Evolutionary conservation across 2,888 invertebrate genomes (phyloP).

Genomic region (Lasioglossum malachurum): DNA sequence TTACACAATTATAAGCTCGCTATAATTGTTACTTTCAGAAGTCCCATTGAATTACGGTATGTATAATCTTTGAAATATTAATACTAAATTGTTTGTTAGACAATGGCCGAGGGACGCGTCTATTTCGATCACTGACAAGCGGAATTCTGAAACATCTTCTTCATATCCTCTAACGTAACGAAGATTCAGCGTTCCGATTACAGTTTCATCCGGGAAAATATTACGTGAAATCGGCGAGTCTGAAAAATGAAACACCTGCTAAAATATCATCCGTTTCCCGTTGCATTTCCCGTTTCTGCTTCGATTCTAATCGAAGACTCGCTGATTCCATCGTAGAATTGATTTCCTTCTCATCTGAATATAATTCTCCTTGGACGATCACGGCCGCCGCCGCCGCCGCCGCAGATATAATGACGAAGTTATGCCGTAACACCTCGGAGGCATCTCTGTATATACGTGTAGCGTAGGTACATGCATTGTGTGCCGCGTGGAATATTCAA

Average conservation of each 20-base stretch:
- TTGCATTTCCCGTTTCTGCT: slow-evolving; percentile 51
- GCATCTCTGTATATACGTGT: slow-evolving; percentile 67
- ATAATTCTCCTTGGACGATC: slow-evolving; percentile 82
- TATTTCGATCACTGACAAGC: background rate
- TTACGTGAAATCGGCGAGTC: slow-evolving; percentile 9
- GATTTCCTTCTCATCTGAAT: slow-evolving; percentile 83
- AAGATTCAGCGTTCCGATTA: background rate
- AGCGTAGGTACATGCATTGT: slow-evolving; percentile 59
- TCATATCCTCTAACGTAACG: background rate
- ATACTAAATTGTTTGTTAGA: background rate
- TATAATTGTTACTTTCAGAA: background rate
- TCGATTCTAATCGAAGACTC: slow-evolving; percentile 68
- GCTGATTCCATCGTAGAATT: slow-evolving; percentile 79
- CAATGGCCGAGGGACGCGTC: fast-evolving
- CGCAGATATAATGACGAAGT: slow-evolving; percentile 80
- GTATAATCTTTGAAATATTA: too few species aligned
- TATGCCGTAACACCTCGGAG: slow-evolving; percentile 82
- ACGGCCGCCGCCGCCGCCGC: slow-evolving; percentile 76
- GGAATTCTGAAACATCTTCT: background rate
- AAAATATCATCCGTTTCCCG: slow-evolving; percentile 70
- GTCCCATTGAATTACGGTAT: too few species aligned
- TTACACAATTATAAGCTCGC: background rate
- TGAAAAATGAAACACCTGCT: slow-evolving; percentile 58
- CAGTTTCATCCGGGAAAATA: too few species aligned
- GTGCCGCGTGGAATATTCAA: slow-evolving; percentile 45